Percentiles rank a stretch among this genome's conserved stretches.
phyloP scores from a whole-genome alignment of 2,888 invertebrate genomes.

The Noctua fimbriata region DNA sequence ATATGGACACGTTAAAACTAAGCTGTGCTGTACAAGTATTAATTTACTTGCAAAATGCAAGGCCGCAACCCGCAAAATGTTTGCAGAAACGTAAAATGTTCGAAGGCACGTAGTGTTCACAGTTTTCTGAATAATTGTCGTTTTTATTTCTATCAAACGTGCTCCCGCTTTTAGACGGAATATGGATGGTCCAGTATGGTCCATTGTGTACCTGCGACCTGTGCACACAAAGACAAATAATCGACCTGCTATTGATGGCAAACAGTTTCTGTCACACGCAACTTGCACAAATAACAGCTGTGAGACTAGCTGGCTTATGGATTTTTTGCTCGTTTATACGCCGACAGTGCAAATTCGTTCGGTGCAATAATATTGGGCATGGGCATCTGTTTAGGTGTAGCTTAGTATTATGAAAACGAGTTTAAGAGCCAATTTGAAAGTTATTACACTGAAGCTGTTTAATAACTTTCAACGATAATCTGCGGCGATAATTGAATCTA shows the following conservation, averaged over 20 bases:
- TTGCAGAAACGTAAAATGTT: background rate
- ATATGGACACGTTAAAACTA: background rate
- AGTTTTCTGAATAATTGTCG: background rate
- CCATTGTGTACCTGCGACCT: background rate
- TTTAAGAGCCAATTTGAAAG: background rate
- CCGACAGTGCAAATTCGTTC: background rate
- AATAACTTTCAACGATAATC: no score
- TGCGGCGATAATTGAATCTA: background rate
- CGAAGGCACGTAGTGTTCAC: no score
- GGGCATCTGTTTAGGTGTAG: background rate
- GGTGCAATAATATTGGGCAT: background rate
- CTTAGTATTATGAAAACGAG: background rate
- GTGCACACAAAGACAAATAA: background rate
- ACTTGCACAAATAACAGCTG: background rate
- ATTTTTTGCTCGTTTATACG: background rate
- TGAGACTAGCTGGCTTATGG: background rate
- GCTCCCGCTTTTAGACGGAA: background rate
- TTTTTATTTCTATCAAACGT: background rate
- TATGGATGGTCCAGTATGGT: background rate
- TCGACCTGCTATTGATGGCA: background rate
- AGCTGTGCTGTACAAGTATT: background rate
- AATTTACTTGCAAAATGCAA: background rate
- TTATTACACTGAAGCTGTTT: no score
- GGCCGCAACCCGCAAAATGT: background rate
- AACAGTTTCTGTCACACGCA: background rate